Evolutionary conservation across 1,140 invertebrate species (phyloP).

Genomic region (Megalopta genalis): DNA sequence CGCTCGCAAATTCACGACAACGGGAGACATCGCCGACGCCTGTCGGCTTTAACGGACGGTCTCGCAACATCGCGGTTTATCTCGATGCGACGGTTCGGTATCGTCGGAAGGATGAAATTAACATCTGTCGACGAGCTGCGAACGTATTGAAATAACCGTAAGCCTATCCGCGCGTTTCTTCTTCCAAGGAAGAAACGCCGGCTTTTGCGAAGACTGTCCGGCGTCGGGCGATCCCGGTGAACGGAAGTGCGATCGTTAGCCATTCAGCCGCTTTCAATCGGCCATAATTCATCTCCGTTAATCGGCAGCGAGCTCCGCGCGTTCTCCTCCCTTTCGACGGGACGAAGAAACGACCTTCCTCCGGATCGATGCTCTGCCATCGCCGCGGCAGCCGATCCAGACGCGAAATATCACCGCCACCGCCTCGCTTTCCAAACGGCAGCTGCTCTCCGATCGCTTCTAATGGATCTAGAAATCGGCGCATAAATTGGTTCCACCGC

Average conservation of each 20-base stretch:
- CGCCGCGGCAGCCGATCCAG: background rate
- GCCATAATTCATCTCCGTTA: constrained; percentile 45
- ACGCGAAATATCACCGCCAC: constrained; percentile 1
- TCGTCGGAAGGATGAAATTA: too few species aligned
- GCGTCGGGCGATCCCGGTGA: background rate
- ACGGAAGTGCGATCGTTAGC: constrained; percentile 40
- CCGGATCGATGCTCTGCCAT: background rate
- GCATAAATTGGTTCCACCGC: background rate
- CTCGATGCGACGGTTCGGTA: too few species aligned
- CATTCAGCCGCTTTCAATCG: constrained; percentile 24
- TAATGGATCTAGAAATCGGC: constrained; percentile 15
- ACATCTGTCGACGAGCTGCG: too few species aligned
- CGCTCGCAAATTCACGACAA: too few species aligned
- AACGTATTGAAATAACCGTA: too few species aligned
- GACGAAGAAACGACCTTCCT: constrained; percentile 13
- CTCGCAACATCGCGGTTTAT: too few species aligned
- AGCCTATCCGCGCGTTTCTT: too few species aligned
- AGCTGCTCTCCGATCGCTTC: constrained; percentile 11
- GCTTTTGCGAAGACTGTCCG: too few species aligned
- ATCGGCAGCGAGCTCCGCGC: constrained; percentile 20
- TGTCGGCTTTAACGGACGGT: too few species aligned
- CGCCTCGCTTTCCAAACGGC: constrained; percentile 14
- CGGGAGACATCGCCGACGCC: too few species aligned
- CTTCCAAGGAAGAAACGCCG: constrained; percentile 12
- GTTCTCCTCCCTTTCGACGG: constrained; percentile 17